phyloP scores from a whole-genome alignment of 2,113 vertebrate species.

The Sturnus vulgaris region DNA sequence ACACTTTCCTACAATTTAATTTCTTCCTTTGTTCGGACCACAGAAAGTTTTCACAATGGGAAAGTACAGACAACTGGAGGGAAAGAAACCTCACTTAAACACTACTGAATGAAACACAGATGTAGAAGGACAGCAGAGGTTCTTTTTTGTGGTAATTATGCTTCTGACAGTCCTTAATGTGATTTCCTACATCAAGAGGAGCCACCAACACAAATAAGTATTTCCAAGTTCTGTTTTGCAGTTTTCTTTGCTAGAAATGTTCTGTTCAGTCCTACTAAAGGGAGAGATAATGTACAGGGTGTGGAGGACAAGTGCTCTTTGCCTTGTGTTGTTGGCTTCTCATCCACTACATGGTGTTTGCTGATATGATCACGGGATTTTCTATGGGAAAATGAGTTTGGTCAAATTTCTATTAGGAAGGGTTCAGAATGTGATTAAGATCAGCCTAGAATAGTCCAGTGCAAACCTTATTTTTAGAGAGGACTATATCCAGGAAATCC shows the following conservation, averaged over 20 bases:
- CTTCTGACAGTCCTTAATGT: not conserved
- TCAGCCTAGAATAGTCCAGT: not conserved
- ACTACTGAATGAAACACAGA: not conserved
- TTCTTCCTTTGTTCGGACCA: not conserved
- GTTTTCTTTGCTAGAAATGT: not conserved
- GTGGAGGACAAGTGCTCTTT: not conserved
- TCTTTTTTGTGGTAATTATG: not conserved
- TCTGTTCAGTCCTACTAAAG: not conserved
- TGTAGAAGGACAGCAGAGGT: not conserved
- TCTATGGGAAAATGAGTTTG: not conserved
- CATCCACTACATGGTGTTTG: not conserved
- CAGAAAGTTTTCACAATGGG: not conserved
- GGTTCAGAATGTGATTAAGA: not conserved
- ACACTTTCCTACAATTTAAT: not conserved
- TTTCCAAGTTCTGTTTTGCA: not conserved
- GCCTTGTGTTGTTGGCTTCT: not conserved
- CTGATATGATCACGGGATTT: not conserved
- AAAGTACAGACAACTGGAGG: not conserved
- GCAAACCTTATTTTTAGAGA: not conserved
- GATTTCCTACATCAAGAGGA: not conserved
- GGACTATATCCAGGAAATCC: not conserved
- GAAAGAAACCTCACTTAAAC: not conserved
- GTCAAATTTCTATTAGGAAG: not conserved
- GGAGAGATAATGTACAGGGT: fast-evolving
- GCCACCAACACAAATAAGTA: not conserved